Evolutionary conservation across 2,113 vertebrate species (phyloP), one percentile per base, ranked within the genome.

Genomic region (Gopherus flavomarginatus): DNA sequence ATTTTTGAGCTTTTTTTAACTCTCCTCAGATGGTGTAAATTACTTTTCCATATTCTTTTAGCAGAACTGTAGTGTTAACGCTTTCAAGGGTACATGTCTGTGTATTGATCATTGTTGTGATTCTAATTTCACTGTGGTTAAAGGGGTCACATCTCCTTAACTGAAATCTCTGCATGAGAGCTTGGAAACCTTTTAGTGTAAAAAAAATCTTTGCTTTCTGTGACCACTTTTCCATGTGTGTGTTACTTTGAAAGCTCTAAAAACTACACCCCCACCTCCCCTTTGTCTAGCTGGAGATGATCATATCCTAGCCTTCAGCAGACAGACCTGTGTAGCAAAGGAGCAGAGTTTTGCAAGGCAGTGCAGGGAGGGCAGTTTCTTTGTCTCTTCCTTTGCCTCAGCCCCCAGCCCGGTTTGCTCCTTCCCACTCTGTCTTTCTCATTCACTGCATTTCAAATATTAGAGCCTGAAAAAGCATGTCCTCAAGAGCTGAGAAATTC

Each of bases 281-380:
- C 96, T 96, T 97, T 97, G 96, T 97, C 77, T 81, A 5, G 12
- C 47, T 26, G 92, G 1, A 24, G 92, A 78, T 24, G 44, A 54
- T 9, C 85, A 1, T 4, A 29, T 4, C 78, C 24, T 82, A 53
- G 69, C 27, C 57, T 8, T 50, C 17, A 1, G n/a, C 44, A 5
- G 69, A 0, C 78, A 7, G 86, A 84, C 72, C 35, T 69, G 95
- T 3, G 86, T 3, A 29, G 90, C 27, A 49, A n/a, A 57, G 7
- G 3, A 81, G 94, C 77, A 5, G 87, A 88, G 90, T 92, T 69
- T 81, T 77, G 5, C 1, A 3, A 7, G 83, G 94, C 89, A 44
- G 22, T 90, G 95, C 94, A 26, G 96, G 97, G 44, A 95, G 93
- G 96, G 92, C 75, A 75, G 10, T 95, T 97, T 94, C 97, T 97